These are phyloP conservation scores for Sorex maritimensis DNA, from an alignment of 2,797 vertebrate genomes.

Conservation along the genomic window DNA sequence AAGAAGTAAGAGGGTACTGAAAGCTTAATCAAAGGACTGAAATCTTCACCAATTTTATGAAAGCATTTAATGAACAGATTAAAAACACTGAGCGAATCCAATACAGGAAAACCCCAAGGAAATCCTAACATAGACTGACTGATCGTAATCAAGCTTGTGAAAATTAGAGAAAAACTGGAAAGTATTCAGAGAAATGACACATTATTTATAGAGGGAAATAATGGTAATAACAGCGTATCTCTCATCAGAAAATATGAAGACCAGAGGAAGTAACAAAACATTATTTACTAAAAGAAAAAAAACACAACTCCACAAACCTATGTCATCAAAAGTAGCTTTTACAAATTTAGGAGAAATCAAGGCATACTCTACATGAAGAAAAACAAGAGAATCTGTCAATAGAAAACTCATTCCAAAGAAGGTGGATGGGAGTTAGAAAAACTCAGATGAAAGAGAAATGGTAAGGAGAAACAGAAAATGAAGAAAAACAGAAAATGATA, in stretches of 20 bases:
- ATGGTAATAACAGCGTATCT: conserved; percentile 15
- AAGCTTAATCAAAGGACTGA: not conserved
- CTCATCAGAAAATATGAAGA: not conserved
- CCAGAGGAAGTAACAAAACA: not conserved
- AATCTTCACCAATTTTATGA: not conserved
- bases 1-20: not conserved
- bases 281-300: conserved; percentile 19
- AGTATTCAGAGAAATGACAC: not conserved
- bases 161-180: conserved; percentile 31
- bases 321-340: not conserved
- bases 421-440: not conserved
- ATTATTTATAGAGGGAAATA: not conserved
- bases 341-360: not conserved
- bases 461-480: not conserved
- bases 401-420: not conserved
- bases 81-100: conserved; percentile 13
- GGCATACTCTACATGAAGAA: not conserved
- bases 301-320: not conserved
- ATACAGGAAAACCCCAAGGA: not conserved
- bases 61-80: not conserved
- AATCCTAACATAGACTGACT: not conserved
- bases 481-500: conserved; percentile 18
- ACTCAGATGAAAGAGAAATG: too few relatives aligned
- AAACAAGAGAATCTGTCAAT: not conserved
- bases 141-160: not conserved